A percentile compares a stretch with the other conserved stretches of the same genome.
Evolutionary conservation across 2,113 vertebrate species (phyloP).

Genomic region (Nycticebus coucang): DNA sequence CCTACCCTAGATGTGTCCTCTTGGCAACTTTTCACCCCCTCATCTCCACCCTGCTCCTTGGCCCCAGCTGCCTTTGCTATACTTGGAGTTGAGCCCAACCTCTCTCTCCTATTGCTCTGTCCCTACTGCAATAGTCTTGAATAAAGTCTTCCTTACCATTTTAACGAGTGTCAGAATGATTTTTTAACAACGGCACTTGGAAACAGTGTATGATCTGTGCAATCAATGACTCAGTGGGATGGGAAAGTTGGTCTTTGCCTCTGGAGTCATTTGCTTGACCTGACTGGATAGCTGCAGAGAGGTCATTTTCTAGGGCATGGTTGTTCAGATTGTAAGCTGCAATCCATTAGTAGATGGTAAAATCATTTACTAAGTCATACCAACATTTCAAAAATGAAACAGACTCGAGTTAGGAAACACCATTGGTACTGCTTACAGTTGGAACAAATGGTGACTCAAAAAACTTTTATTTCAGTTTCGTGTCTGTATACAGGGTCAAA

Average conservation of each 20-base stretch:
- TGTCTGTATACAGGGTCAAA: background rate
- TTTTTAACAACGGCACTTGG: background rate
- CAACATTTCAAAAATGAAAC: background rate
- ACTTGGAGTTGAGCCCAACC: background rate
- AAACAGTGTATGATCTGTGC: background rate
- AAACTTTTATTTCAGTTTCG: background rate
- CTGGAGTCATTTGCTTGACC: background rate
- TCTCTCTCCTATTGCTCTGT: background rate
- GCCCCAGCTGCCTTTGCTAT: background rate
- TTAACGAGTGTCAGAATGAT: background rate
- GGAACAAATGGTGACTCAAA: background rate
- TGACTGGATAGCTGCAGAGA: background rate
- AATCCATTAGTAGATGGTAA: background rate
- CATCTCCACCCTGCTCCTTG: background rate
- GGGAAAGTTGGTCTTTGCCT: background rate
- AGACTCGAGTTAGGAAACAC: background rate
- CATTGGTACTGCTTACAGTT: too few relatives aligned
- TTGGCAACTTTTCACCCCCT: background rate
- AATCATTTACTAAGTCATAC: background rate
- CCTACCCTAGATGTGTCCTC: background rate
- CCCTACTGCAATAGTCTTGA: background rate
- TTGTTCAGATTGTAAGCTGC: background rate
- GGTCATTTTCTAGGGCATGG: background rate
- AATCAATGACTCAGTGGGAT: background rate
- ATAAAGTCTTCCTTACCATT: slow-evolving; percentile 2